Percentiles rank a stretch among this genome's conserved stretches.
phyloP scores from a whole-genome alignment of 2,888 invertebrate genomes.

The Ectemnius continuus region DNA sequence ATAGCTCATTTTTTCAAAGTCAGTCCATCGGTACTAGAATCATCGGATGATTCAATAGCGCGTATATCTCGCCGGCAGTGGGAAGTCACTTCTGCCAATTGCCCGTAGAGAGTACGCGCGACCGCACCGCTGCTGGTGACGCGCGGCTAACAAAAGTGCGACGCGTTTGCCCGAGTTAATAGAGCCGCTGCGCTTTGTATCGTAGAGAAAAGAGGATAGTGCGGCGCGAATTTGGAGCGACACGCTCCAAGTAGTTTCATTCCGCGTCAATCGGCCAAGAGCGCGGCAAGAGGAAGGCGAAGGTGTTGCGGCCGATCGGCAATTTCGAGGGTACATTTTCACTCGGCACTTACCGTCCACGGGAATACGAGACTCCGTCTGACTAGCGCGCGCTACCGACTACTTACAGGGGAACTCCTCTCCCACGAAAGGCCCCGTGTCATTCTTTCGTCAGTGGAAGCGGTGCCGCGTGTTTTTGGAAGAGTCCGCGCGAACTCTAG shows the following conservation, averaged over 20 bases:
- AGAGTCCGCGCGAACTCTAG: slow-evolving; percentile 22
- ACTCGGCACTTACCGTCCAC: background rate
- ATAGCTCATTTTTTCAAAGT: too few species aligned
- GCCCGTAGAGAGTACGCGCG: too few species aligned
- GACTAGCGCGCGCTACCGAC: background rate
- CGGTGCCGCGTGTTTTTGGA: slow-evolving; percentile 17
- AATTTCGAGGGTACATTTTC: background rate
- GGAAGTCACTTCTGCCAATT: too few species aligned
- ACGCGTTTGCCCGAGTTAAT: slow-evolving; percentile 2
- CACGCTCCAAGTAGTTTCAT: slow-evolving; percentile 3
- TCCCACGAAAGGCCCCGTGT: background rate
- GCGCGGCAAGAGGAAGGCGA: background rate
- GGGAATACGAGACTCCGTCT: background rate
- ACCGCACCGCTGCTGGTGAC: slow-evolving; percentile 30
- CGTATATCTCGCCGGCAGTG: too few species aligned
- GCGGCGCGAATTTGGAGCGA: slow-evolving; percentile 15
- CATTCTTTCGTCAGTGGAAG: slow-evolving; percentile 13
- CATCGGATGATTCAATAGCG: too few species aligned
- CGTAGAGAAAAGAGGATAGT: background rate
- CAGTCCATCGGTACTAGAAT: too few species aligned
- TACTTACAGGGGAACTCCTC: background rate
- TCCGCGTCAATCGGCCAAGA: slow-evolving; percentile 13
- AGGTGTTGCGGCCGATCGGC: background rate
- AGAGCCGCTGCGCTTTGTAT: background rate
- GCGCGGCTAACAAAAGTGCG: slow-evolving; percentile 19